Evolutionary conservation across 2,888 invertebrate species (phyloP), one percentile per base, ranked within the genome.

Genomic region (Phalera bucephala): DNA sequence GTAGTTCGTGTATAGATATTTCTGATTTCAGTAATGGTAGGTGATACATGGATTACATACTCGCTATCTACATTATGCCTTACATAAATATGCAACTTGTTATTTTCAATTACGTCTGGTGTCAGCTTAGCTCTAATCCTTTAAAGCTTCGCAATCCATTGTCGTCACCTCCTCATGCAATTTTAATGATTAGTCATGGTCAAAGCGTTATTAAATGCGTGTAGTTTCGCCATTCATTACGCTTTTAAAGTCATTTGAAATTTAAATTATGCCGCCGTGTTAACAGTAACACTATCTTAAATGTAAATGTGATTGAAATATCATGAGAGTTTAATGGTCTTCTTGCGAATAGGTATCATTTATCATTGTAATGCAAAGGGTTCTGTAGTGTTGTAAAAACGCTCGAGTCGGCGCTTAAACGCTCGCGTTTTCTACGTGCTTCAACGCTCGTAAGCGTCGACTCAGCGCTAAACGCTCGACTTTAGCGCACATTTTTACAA

Each of bases 71-170:
- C 26, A 26, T 12, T n/a, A n/a, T n/a, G n/a, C n/a, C n/a, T 61
- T 65, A 64, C 66, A 81, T 84, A 80, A 81, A 83, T 83, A 82
- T 83, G 78, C 78, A 79, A 66, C 72, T 78, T 68, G 79, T 80
- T 79, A 80, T 77, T 77, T 79, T 79, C 76, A 85, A 82, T 83
- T 80, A 83, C 63, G 67, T 47, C 53, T 61, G 65, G 71, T 57
- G 59, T 49, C 53, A 70, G 66, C 63, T 71, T 59, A 55, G 59
- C 64, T 52, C 61, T 49, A 52, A 60, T 56, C 58, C 59, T 52
- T 56, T 61, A 52, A 66, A 69, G 60, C 67, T 56, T 43, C 47
- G 57, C 64, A 45, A 67, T 64, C 61, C 64, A 68, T 64, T 69
- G 69, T 72, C 52, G 58, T 49, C 57, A 52, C 57, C 50, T 52